phyloP scores from a whole-genome alignment of 2,797 vertebrate genomes.

The Chanos chanos region DNA sequence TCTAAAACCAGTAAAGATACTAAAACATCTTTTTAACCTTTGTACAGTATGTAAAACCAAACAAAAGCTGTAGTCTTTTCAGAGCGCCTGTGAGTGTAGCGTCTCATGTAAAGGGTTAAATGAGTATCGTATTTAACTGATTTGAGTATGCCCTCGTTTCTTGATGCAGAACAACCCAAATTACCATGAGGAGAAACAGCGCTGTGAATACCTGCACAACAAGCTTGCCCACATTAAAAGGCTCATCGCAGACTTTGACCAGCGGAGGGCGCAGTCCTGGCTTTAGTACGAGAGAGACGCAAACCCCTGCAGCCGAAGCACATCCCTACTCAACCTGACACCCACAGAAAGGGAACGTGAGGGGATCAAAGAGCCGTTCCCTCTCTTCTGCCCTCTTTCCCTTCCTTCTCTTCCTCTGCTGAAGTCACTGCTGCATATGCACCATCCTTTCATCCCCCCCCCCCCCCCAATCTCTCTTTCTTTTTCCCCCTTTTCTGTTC shows the following conservation, averaged over 20 bases:
- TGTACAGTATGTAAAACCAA: not conserved
- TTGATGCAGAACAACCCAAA: constrained; percentile 76
- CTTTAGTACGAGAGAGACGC: constrained; percentile 57
- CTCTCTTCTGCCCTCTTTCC: not conserved
- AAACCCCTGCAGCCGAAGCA: constrained; percentile 20
- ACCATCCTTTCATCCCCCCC: constrained; percentile 38
- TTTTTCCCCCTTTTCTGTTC: constrained; percentile 18
- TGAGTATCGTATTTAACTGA: not conserved
- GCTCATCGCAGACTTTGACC: constrained; percentile 87
- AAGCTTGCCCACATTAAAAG: constrained; percentile 90
- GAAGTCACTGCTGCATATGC: constrained; percentile 27
- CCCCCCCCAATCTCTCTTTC: constrained; percentile 41
- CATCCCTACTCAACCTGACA: constrained; percentile 37
- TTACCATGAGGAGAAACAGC: constrained; percentile 82
- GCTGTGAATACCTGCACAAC: constrained; percentile 88
- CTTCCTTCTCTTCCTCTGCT: constrained; percentile 51
- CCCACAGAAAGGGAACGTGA: constrained; percentile 54
- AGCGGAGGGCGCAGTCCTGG: constrained; percentile 73
- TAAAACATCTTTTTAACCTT: not conserved
- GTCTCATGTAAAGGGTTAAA: not conserved
- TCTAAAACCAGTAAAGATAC: not conserved
- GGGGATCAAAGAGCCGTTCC: constrained; percentile 31
- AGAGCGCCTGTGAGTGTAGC: not conserved
- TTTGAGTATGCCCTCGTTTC: not conserved
- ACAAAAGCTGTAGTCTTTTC: not conserved